phyloP scores from a whole-genome alignment of 2,113 vertebrate genomes.

The Corythaeola cristata region DNA sequence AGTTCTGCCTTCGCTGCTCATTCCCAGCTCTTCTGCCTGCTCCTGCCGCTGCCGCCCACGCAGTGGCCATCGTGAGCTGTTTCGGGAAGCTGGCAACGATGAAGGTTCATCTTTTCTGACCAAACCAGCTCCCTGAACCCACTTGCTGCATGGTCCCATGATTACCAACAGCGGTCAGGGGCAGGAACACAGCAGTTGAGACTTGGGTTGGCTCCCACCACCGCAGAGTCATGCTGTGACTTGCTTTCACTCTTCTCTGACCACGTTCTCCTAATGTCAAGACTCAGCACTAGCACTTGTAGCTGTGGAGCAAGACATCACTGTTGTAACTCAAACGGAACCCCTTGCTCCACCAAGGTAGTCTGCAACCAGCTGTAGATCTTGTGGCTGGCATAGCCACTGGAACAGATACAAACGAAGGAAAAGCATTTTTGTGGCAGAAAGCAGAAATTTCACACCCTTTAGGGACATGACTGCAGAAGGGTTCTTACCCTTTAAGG shows the following conservation, averaged over 20 bases:
- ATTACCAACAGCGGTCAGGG: background rate
- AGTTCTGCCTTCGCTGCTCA: background rate
- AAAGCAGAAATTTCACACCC: background rate
- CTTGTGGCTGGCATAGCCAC: background rate
- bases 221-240: background rate
- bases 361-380: background rate
- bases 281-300: accelerated
- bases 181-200: background rate
- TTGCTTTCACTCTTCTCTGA: background rate
- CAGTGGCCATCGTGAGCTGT: background rate
- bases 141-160: background rate
- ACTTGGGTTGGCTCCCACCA: background rate
- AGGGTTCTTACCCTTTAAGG: background rate
- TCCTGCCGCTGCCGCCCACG: background rate
- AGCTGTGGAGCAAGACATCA: background rate
- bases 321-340: background rate
- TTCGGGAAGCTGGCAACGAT: background rate
- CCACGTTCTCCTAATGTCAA: background rate
- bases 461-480: background rate
- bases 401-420: background rate
- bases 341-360: accelerated
- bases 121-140: background rate
- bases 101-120: background rate
- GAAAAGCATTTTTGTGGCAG: background rate
- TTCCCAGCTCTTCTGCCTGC: background rate